These are phyloP conservation scores for Montipora capitata DNA, from an alignment of 92 coral and sea anemone genomes.

Conservation along the genomic window DNA sequence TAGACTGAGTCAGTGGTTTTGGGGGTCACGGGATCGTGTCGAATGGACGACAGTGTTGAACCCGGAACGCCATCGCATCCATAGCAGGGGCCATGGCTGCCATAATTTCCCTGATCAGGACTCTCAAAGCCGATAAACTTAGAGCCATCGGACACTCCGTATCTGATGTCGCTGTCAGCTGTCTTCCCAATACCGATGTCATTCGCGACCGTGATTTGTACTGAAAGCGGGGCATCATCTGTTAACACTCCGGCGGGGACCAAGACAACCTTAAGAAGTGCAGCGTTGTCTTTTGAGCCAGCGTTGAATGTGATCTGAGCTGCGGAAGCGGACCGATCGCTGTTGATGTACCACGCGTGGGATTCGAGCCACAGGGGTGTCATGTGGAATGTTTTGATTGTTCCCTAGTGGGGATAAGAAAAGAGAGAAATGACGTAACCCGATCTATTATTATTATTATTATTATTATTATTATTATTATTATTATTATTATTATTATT, in stretches of 20 bases:
- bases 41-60: not conserved
- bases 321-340: slow-evolving; percentile 41
- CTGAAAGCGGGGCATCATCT: slow-evolving; percentile 43
- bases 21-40: not conserved
- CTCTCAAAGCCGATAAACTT: slow-evolving; percentile 38
- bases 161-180: slow-evolving; percentile 50
- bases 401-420: not conserved
- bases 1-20: not conserved
- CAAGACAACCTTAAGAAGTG: slow-evolving; percentile 41
- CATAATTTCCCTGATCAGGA: slow-evolving; percentile 30
- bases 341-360: slow-evolving; percentile 55
- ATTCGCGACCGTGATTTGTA: slow-evolving; percentile 43
- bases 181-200: slow-evolving; percentile 34
- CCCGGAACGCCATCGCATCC: slow-evolving; percentile 47
- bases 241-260: slow-evolving; percentile 33
- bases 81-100: slow-evolving; percentile 28
- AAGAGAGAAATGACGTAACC: not conserved
- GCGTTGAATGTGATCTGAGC: slow-evolving; percentile 65
- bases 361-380: slow-evolving; percentile 54
- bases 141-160: slow-evolving; percentile 59
- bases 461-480: too few relatives aligned
- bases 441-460: too few relatives aligned
- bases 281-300: slow-evolving; percentile 41
- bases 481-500: too few relatives aligned
- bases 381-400: slow-evolving; percentile 33